A percentile compares a stretch with the other conserved stretches of the same genome.
Conservation (phyloP, 2,797 vertebrate species). For the Spizella passerina region DNA sequence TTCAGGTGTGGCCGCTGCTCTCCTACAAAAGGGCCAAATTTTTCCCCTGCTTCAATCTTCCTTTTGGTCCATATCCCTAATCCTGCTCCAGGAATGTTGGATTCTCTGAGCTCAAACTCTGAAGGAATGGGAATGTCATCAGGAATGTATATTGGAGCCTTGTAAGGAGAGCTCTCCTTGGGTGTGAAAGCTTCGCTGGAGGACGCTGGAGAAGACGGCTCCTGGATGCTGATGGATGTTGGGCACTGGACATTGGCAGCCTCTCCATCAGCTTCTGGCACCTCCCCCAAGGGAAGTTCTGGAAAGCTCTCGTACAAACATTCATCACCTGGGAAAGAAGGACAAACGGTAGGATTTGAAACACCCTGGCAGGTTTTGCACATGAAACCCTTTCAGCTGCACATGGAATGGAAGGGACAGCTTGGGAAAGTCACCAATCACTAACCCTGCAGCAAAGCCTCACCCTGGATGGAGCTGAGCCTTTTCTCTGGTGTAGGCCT, state of each 20-base stretch:
- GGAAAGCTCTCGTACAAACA: constrained; percentile 84
- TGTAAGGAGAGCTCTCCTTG: constrained; percentile 83
- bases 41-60: constrained; percentile 89
- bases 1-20: constrained; percentile 81
- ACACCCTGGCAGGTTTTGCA: background rate
- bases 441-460: background rate
- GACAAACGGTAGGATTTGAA: constrained; percentile 36
- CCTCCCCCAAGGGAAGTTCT: constrained; percentile 83
- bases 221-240: constrained; percentile 73
- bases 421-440: background rate
- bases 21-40: constrained; percentile 91
- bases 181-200: constrained; percentile 86
- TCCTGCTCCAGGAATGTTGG: constrained; percentile 79
- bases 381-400: background rate
- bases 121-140: constrained; percentile 85
- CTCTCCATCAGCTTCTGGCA: constrained; percentile 81
- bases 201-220: constrained; percentile 82
- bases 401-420: background rate
- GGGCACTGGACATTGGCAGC: constrained; percentile 50
- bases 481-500: background rate
- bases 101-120: constrained; percentile 93
- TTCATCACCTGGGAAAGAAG: constrained; percentile 84
- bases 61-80: constrained; percentile 93
- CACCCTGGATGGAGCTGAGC: background rate
- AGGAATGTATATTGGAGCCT: constrained; percentile 82